phyloP scores from a whole-genome alignment of 37 sponge, comb jelly and placozoan genomes.

The Halichondria panicea region DNA sequence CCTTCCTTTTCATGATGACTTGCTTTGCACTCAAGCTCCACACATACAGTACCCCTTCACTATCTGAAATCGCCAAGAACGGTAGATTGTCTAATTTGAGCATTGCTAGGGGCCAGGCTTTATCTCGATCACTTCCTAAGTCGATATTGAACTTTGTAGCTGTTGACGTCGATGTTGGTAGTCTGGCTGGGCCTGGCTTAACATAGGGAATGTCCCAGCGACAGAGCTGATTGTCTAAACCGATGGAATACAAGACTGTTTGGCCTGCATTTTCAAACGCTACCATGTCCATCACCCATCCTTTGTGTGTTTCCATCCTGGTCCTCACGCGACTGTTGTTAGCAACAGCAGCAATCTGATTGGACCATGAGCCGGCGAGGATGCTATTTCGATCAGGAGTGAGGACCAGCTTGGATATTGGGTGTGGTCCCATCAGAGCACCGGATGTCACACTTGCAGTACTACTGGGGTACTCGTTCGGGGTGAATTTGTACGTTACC shows the following conservation, averaged over 20 bases:
- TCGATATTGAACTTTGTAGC: conserved; percentile 16
- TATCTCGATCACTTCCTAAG: not conserved
- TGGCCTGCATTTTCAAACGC: not conserved
- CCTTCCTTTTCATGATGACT: conserved; percentile 31
- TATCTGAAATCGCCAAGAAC: conserved; percentile 60
- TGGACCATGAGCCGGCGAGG: conserved; percentile 54
- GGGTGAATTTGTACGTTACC: conserved; percentile 14
- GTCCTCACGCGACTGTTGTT: not conserved
- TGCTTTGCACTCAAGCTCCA: conserved; percentile 42
- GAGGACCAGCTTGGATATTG: conserved; percentile 31
- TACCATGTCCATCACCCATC: conserved; percentile 57
- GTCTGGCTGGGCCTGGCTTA: not conserved
- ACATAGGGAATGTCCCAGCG: conserved; percentile 5
- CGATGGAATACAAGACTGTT: conserved; percentile 14
- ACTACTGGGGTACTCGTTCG: conserved; percentile 7
- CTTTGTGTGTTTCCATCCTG: conserved; percentile 23
- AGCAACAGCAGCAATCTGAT: conserved; percentile 4
- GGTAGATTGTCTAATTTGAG: conserved; percentile 7
- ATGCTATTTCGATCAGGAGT: conserved; percentile 23
- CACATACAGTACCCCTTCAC: conserved; percentile 41
- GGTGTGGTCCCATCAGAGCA: conserved; percentile 19
- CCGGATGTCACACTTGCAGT: conserved; percentile 1
- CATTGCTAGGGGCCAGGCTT: conserved; percentile 49
- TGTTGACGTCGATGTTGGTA: not conserved
- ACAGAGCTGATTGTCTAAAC: conserved; percentile 32